Evolutionary conservation across 1,140 invertebrate genomes (phyloP), one percentile per base, ranked within the genome.

Genomic region (Drosophila triauraria): DNA sequence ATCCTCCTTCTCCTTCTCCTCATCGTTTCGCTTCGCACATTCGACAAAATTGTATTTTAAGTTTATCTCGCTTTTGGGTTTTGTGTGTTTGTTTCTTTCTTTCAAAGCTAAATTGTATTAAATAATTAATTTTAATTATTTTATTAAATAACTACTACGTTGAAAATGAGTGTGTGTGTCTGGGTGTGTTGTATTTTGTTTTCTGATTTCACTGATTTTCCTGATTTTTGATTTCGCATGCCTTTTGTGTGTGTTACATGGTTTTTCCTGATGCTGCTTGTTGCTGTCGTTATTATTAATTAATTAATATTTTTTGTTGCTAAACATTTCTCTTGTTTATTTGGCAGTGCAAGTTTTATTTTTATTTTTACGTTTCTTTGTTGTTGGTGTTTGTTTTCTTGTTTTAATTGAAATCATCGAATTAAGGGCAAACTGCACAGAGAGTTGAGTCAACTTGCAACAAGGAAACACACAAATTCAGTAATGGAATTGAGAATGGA

Each of bases 261-360:
- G 53, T 32, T 51, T 25, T 59, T 71, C 38, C 50, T 64, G 44
- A 47, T 50, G 40, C 46, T 62, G 38, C 27, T 60, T 61, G 54
- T 40, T 42, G 25, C 30, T 56, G 35, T 61, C 50, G 32, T 25
- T 61, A n/a, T 71, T 72, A 44, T 62, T 65, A 23, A 46, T 78
- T 71, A 32, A 47, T 68, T 64, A 54, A 64, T 54, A 58, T 59
- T 65, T 50, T 40, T 57, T 65, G 47, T 77, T 70, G 51, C 59
- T 72, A 71, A 64, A 71, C 65, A 63, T 63, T 68, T 53, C 46
- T 62, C 60, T 78, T 57, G 48, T 86, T 78, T 78, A 70, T 82
- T 40, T 87, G 83, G 83, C 83, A 87, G 83, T 87, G 83, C 83
- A 88, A 78, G 72, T 87, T 87, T 63, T 82, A 69, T 75, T 53